Conservation (phyloP, 2,888 invertebrate species). For the Portevinia maculata region DNA sequence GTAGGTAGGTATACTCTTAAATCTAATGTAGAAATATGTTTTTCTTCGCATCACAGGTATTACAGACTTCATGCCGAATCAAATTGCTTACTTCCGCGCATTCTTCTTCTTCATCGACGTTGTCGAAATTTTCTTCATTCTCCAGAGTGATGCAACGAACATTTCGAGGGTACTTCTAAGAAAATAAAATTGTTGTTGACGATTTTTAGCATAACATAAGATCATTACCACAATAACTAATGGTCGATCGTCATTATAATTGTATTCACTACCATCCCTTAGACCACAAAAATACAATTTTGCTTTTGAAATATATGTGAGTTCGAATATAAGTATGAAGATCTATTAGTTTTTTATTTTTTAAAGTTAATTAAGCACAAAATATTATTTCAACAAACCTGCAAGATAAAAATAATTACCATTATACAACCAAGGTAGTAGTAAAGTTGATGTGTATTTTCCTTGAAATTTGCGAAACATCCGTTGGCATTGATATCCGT, state of each 20-base stretch:
- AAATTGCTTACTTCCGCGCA: not conserved
- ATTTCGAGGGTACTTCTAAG: slow-evolving; percentile 53
- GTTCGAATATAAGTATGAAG: not conserved
- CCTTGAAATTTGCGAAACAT: slow-evolving; percentile 74
- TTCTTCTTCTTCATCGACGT: slow-evolving; percentile 8
- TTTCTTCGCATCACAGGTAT: not conserved
- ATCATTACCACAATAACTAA: slow-evolving; percentile 48
- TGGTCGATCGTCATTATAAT: slow-evolving; percentile 25
- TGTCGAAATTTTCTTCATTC: slow-evolving; percentile 43
- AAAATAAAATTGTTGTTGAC: too few species aligned
- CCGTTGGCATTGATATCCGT: slow-evolving; percentile 78
- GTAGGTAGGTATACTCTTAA: slow-evolving; percentile 27
- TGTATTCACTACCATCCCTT: not conserved
- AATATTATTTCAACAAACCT: slow-evolving; percentile 23
- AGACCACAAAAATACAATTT: not conserved
- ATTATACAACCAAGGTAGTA: not conserved
- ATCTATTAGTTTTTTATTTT: slow-evolving; percentile 2
- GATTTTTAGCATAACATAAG: not conserved
- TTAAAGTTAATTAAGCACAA: not conserved
- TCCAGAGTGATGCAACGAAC: slow-evolving; percentile 45
- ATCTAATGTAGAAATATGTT: slow-evolving; percentile 51
- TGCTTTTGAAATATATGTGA: not conserved
- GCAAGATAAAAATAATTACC: slow-evolving; percentile 1
- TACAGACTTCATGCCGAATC: slow-evolving; percentile 13
- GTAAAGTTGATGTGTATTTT: not conserved